Percentiles rank a stretch among this genome's conserved stretches.
These are phyloP conservation scores for Balaeniceps rex DNA, from an alignment of 2,113 vertebrate species.

Conservation along the genomic window DNA sequence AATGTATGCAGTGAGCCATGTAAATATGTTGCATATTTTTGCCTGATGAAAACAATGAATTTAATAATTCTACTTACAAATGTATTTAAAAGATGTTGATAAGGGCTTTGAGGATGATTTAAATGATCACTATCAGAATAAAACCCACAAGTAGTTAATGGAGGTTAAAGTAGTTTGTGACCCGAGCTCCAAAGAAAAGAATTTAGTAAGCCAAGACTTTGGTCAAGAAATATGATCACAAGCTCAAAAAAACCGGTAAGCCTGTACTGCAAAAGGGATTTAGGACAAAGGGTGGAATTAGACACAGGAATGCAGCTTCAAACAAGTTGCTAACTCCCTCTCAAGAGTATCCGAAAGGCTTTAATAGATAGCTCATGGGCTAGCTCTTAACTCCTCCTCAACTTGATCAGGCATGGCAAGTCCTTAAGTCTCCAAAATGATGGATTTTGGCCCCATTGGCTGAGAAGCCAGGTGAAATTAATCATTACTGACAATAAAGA, in stretches of 20 bases:
- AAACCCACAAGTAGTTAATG: neutral
- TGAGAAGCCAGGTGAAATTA: neutral
- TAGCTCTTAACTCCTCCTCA: neutral
- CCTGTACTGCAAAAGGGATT: neutral
- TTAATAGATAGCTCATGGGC: neutral
- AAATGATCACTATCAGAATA: neutral
- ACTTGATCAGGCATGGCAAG: neutral
- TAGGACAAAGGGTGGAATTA: neutral
- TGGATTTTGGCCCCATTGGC: neutral
- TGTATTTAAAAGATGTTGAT: neutral
- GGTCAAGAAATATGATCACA: neutral
- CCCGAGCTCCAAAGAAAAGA: neutral
- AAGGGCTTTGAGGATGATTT: neutral
- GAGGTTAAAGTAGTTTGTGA: neutral
- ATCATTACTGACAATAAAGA: neutral
- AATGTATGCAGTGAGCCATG: neutral
- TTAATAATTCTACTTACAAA: neutral
- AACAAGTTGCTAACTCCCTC: neutral
- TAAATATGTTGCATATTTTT: neutral
- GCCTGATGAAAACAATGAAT: neutral
- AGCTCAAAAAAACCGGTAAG: neutral
- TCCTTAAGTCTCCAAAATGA: neutral
- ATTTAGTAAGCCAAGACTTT: neutral
- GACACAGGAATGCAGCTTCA: neutral
- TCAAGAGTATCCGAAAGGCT: neutral